These are phyloP conservation scores for Cossypha niveicapilla DNA, from an alignment of 2,797 vertebrate genomes.

Conservation along the genomic window DNA sequence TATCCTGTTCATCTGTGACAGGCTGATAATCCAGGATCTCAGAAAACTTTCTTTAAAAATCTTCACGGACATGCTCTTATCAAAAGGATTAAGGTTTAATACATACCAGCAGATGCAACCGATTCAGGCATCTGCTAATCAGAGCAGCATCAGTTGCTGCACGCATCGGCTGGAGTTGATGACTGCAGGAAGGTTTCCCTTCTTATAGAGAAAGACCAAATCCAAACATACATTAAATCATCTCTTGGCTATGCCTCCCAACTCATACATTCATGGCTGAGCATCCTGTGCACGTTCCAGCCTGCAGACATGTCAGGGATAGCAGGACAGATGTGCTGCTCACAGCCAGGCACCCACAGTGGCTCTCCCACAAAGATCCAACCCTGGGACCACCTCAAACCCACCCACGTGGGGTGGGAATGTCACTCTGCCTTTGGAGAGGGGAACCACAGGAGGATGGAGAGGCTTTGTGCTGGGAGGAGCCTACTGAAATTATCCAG, in stretches of 20 bases:
- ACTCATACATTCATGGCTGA: background rate
- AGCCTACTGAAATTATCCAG: background rate
- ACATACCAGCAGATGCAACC: conserved; percentile 48
- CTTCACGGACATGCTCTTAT: conserved; percentile 53
- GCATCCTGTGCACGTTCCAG: accelerated
- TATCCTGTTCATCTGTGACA: conserved; percentile 52
- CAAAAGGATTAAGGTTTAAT: conserved; percentile 61
- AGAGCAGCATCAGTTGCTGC: background rate
- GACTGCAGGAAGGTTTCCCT: background rate
- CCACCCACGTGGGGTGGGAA: background rate
- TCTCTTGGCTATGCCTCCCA: background rate
- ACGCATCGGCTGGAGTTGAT: background rate
- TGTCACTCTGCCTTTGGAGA: background rate
- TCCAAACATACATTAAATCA: background rate
- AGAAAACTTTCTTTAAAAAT: conserved; percentile 52
- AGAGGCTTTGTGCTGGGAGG: background rate
- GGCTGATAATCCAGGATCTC: conserved; percentile 50
- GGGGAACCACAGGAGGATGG: background rate
- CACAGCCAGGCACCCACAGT: accelerated
- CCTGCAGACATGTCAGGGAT: background rate
- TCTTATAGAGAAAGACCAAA: background rate
- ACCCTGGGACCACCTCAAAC: background rate
- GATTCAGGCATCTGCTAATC: conserved; percentile 46
- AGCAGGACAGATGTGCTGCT: background rate
- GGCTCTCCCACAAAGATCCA: background rate